These are phyloP conservation scores for Pectinophora gossypiella DNA, from an alignment of 1,140 invertebrate genomes.

Conservation along the genomic window DNA sequence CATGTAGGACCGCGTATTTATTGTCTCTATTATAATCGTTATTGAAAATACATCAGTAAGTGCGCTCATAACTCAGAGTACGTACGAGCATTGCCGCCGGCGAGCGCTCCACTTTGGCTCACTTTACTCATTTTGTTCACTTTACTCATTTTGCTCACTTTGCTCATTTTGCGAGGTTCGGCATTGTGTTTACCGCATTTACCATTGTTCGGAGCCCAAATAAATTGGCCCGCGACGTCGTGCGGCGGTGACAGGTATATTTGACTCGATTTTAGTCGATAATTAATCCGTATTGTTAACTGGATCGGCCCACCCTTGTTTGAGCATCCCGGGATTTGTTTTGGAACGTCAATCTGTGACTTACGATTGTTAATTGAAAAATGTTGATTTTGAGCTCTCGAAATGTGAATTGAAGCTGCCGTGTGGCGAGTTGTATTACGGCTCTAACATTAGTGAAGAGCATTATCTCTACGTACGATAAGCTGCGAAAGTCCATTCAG, in stretches of 20 bases:
- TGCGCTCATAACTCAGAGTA: slow-evolving; percentile 28
- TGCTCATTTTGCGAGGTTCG: slow-evolving; percentile 46
- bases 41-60: slow-evolving; percentile 14
- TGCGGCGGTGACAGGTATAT: slow-evolving; percentile 70
- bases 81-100: slow-evolving; percentile 20
- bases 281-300: slow-evolving; percentile 73
- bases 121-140: slow-evolving; percentile 55
- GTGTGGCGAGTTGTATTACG: too few species aligned
- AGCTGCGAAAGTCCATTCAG: too few species aligned
- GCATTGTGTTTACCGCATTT: slow-evolving; percentile 66
- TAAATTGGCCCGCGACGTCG: slow-evolving; percentile 63
- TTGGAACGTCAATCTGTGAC: background rate
- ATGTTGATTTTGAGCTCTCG: too few species aligned
- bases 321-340: background rate
- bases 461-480: too few species aligned
- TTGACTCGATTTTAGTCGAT: slow-evolving; percentile 71
- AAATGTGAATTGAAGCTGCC: too few species aligned
- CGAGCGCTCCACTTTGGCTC: slow-evolving; percentile 45
- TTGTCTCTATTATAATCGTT: background rate
- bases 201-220: slow-evolving; percentile 67
- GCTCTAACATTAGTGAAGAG: too few species aligned
- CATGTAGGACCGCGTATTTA: too few species aligned
- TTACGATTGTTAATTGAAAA: background rate
- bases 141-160: slow-evolving; percentile 32
- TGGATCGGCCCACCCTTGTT: slow-evolving; percentile 60